Base-by-base conservation (phyloP, 2,888 invertebrate species). In the Pristionchus mayeri region DNA sequence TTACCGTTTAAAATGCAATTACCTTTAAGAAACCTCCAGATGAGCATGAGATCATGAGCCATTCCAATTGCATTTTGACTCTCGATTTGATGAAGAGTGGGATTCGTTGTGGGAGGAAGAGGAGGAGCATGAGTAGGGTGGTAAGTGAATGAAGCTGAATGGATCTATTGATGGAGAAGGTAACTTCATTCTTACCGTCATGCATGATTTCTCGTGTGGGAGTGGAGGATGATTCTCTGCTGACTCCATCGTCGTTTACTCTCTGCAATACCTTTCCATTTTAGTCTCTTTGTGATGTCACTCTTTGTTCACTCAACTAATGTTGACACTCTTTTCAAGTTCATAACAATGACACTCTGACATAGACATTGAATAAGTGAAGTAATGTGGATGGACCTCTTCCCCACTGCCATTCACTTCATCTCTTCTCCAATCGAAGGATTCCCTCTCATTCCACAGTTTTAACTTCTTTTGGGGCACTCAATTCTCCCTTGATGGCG, bases 1-100 rank as follows among this genome's bases (percentile, higher is more conserved):
- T 16, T 13, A 6, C 2, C 9, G 1, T 30, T 6, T 30, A 24
- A 9, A 30, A 30, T 63, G 27, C 18, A 63, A n/a, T 2, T 30
- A 93, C 93, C 88, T 87, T 91, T 90, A 54, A 93, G 87, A 88
- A 93, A 93, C 40, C 91, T 88, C 78, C 90, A 88, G 52, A 93
- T 90, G 85, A 91, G 91, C 76, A 93, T 87, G 90, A 93, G 91
- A 86, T 93, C 93, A 50, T 92, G 91, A 7, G 93, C 90, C 76
- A 93, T 88, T 6, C 93, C 93, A 16, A 93, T 90, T 11, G 92
- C 90, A 88, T 93, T 93, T 27, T 63, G 44, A 50, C 21, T 24
- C 18, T 71, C 40, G 11, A 71, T n/a, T 40, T 71, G 71, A 71
- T 40, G 18, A 18, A 30, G 27, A 13, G 71, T 40, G 37, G 37